phyloP scores from a whole-genome alignment of 2,888 invertebrate genomes.

The Galerucella calmariensis region DNA sequence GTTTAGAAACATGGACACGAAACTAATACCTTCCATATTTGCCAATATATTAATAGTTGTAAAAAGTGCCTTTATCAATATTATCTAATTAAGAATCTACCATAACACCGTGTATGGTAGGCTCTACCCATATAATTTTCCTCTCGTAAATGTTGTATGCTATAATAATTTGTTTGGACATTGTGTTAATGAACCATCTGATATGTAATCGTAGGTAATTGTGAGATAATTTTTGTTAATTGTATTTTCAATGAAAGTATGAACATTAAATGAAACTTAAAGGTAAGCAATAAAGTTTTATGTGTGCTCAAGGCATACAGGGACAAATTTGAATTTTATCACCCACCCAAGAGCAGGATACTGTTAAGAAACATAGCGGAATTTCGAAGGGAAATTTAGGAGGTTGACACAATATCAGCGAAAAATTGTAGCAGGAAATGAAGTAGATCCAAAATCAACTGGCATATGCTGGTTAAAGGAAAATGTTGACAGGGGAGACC shows the following conservation, averaged over 20 bases:
- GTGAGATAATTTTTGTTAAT: neutral
- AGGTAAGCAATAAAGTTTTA: no score
- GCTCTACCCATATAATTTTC: slow-evolving; percentile 30
- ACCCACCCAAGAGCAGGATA: no score
- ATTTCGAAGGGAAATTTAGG: no score
- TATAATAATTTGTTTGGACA: slow-evolving; percentile 33
- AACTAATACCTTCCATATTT: slow-evolving; percentile 66
- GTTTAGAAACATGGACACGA: slow-evolving; percentile 51
- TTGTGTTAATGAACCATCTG: slow-evolving; percentile 11
- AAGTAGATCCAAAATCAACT: no score
- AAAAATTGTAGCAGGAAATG: no score
- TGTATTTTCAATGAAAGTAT: neutral
- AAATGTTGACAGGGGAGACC: no score
- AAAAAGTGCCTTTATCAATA: slow-evolving; percentile 64
- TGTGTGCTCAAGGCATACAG: no score
- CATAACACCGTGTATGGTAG: slow-evolving; percentile 36
- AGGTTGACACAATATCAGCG: no score
- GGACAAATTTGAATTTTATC: no score
- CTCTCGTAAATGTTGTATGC: slow-evolving; percentile 47
- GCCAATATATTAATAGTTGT: slow-evolving; percentile 63
- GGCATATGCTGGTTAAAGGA: no score
- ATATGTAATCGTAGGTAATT: slow-evolving; percentile 16
- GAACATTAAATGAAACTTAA: neutral
- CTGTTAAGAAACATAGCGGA: no score
- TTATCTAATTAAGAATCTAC: slow-evolving; percentile 57